Percentiles rank a stretch among this genome's conserved stretches.
These are phyloP conservation scores for Drepana arcuata DNA, from an alignment of 1,140 invertebrate species.

Conservation along the genomic window DNA sequence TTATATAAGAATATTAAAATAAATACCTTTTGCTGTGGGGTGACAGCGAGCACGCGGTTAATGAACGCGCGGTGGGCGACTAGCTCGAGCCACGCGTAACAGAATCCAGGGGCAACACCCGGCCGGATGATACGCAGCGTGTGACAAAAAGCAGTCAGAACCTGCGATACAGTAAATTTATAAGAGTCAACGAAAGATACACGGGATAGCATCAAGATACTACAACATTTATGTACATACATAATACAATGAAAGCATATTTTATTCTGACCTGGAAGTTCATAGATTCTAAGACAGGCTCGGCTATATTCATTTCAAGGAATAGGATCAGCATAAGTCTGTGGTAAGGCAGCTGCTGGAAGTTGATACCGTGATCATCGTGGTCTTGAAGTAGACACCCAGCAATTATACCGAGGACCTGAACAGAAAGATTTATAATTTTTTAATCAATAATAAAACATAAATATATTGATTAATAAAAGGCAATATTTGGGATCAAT, in stretches of 20 bases:
- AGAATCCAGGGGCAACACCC: conserved; percentile 96
- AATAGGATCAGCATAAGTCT: conserved; percentile 98
- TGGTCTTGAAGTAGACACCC: conserved; percentile 96
- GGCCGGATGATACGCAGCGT: conserved; percentile 93
- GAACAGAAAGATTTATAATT: conserved; percentile 14
- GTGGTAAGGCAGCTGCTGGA: conserved; percentile 98
- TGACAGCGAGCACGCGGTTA: conserved; percentile 91
- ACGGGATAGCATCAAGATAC: too few relatives aligned
- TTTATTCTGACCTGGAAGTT: conserved; percentile 79
- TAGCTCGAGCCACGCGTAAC: conserved; percentile 98
- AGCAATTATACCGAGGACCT: conserved; percentile 93
- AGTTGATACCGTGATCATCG: conserved; percentile 88
- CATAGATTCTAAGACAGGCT: conserved; percentile 92
- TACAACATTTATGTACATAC: too few relatives aligned
- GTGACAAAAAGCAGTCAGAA: conserved; percentile 92
- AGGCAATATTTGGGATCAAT: too few relatives aligned
- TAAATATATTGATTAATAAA: too few relatives aligned
- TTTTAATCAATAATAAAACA: too few relatives aligned
- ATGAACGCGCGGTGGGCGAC: conserved; percentile 97
- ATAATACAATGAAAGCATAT: too few relatives aligned
- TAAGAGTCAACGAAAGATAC: too few relatives aligned
- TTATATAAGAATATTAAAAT: conserved; percentile 4
- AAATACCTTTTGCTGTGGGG: conserved; percentile 80
- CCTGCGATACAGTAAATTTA: conserved; percentile 70
- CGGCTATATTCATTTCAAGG: conserved; percentile 94